These are phyloP conservation scores for Elachura formosa DNA, from an alignment of 2,113 vertebrate genomes.

Conservation along the genomic window DNA sequence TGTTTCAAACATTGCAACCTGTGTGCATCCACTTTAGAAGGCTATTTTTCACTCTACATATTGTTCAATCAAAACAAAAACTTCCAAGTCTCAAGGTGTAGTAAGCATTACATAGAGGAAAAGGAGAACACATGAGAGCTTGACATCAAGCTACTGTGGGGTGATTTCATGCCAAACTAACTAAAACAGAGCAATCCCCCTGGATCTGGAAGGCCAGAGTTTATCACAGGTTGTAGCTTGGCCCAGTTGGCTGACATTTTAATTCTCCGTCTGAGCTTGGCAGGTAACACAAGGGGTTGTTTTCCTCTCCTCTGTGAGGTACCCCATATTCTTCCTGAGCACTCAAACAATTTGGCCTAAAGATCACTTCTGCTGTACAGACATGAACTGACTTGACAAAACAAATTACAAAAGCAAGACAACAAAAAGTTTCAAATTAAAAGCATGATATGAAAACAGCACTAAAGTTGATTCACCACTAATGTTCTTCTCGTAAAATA, in stretches of 20 bases:
- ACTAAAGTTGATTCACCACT: not conserved
- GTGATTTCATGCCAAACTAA: not conserved
- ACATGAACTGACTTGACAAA: not conserved
- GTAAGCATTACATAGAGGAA: not conserved
- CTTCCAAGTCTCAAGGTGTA: not conserved
- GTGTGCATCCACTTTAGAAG: not conserved
- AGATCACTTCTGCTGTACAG: not conserved
- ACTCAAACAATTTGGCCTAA: not conserved
- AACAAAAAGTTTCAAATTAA: not conserved
- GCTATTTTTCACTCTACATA: not conserved
- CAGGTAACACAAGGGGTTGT: not conserved
- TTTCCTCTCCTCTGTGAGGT: not conserved
- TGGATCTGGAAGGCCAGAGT: not conserved
- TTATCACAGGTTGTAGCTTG: not conserved
- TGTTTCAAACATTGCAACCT: not conserved
- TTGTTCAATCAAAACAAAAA: not conserved
- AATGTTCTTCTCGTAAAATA: accelerated
- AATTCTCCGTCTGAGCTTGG: not conserved
- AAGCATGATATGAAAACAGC: not conserved
- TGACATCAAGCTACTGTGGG: not conserved
- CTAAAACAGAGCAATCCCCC: not conserved
- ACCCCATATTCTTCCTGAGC: not conserved
- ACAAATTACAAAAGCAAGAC: not conserved
- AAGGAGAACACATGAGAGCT: not conserved
- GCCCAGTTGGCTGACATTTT: conserved; percentile 18